Evolutionary conservation across 2,888 invertebrate species (phyloP).

Genomic region (Subacronicta megacephala): DNA sequence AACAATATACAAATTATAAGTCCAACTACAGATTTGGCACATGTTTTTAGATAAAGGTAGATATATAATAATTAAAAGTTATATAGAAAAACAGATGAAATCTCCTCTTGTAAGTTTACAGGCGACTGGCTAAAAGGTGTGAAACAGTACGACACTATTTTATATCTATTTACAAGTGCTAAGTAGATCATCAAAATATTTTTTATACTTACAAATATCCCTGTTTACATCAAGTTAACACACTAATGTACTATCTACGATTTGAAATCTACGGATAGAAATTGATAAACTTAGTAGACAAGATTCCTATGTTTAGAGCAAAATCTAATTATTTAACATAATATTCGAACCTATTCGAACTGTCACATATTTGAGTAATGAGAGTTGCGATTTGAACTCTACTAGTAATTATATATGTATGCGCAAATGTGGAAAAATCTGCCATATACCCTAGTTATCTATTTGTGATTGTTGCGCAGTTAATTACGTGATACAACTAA

Average conservation of each 20-base stretch:
- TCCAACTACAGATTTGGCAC: too few species aligned
- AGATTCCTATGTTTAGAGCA: background rate
- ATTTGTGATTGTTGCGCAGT: constrained; percentile 11
- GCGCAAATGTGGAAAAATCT: constrained; percentile 7
- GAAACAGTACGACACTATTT: background rate
- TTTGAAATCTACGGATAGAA: constrained; percentile 1
- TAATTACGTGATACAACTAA: constrained; percentile 22
- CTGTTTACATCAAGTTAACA: constrained; percentile 35
- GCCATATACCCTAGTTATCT: constrained; percentile 14
- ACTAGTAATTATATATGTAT: constrained; percentile 3
- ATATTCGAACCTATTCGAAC: background rate
- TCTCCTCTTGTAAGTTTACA: too few species aligned
- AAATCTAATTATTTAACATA: background rate
- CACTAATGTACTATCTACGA: constrained; percentile 11
- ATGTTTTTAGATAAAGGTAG: too few species aligned
- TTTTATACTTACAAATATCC: constrained; percentile 38
- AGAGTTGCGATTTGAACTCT: constrained; percentile 1
- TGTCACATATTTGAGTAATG: background rate
- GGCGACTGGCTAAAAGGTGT: background rate
- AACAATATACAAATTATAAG: too few species aligned
- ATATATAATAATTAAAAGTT: too few species aligned
- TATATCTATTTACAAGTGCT: constrained; percentile 3
- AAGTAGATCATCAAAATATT: constrained; percentile 17
- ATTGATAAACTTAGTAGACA: constrained; percentile 12
- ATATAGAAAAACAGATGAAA: too few species aligned